Conservation (phyloP, 30 jellyfish, hydroid and myxozoan species). For the Hydractinia symbiolongicarpus region DNA sequence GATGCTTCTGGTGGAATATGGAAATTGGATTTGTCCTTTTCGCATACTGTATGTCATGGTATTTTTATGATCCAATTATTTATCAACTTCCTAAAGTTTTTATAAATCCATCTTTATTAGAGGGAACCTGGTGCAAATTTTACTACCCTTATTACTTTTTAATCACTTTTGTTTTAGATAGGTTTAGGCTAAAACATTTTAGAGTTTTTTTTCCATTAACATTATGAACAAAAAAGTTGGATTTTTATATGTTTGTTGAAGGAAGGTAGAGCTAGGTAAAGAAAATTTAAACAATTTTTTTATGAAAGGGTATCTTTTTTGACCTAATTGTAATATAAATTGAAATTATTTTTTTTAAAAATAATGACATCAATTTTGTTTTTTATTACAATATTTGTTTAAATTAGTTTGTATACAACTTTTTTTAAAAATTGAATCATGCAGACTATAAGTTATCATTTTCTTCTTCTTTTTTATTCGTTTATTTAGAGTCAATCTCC, state of each 20-base stretch:
- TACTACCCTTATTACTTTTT: too few relatives aligned
- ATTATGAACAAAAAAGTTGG: too few relatives aligned
- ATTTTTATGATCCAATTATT: background rate
- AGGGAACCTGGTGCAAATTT: too few relatives aligned
- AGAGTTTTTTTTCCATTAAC: too few relatives aligned
- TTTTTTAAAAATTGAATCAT: background rate
- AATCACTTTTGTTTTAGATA: too few relatives aligned
- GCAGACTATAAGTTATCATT: background rate
- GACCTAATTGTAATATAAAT: background rate
- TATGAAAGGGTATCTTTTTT: background rate
- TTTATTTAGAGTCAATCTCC: slow-evolving; percentile 87
- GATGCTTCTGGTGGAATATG: slow-evolving; percentile 96
- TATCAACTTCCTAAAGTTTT: background rate
- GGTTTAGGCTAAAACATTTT: too few relatives aligned
- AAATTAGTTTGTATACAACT: background rate
- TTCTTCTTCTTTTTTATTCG: background rate
- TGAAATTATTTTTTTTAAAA: too few relatives aligned
- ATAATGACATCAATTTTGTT: too few relatives aligned
- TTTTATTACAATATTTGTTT: background rate
- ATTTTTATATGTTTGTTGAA: too few relatives aligned
- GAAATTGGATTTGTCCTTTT: slow-evolving; percentile 84
- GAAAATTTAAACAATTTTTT: background rate
- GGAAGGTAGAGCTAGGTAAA: too few relatives aligned
- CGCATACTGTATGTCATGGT: slow-evolving; percentile 67
- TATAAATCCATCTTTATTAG: background rate